Percentiles rank a stretch among this genome's conserved stretches.
These are phyloP conservation scores for Pandemis corylana DNA, from an alignment of 2,888 invertebrate species.

Conservation along the genomic window DNA sequence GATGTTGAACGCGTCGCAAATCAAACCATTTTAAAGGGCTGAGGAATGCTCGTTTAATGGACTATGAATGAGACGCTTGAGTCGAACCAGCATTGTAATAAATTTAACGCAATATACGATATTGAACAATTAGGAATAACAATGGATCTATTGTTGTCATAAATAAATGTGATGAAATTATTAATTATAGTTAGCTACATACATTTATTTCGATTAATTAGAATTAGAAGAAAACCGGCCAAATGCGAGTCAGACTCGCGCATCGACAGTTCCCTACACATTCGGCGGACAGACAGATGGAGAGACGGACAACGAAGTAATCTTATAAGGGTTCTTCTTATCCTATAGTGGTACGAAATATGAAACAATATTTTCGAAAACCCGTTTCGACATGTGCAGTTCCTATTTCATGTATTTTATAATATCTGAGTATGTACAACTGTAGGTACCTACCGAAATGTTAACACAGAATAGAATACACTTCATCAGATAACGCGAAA, in stretches of 20 bases:
- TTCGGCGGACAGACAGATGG: too few species aligned
- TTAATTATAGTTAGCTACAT: not conserved
- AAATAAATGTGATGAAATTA: not conserved
- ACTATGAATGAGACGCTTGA: constrained; percentile 32
- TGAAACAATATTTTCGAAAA: too few species aligned
- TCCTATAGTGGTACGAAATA: too few species aligned
- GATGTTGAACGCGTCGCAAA: constrained; percentile 25
- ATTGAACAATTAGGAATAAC: not conserved
- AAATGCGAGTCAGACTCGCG: too few species aligned
- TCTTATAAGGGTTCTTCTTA: too few species aligned
- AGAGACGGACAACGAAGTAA: too few species aligned
- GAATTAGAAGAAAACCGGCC: too few species aligned
- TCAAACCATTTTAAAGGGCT: constrained; percentile 38
- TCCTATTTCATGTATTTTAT: too few species aligned
- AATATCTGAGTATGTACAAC: not conserved
- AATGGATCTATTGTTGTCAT: not conserved
- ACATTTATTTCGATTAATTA: too few species aligned
- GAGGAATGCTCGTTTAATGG: constrained; percentile 33
- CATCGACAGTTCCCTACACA: too few species aligned
- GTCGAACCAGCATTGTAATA: constrained; percentile 20
- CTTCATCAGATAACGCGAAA: not conserved
- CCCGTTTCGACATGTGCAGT: too few species aligned
- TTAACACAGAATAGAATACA: not conserved
- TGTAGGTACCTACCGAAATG: not conserved
- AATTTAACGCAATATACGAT: constrained; percentile 31